Percentiles rank a stretch among this genome's conserved stretches.
Evolutionary conservation across 64 coral and sea anemone genomes (phyloP).

Genomic region (Dendrophyllia cribrosa): DNA sequence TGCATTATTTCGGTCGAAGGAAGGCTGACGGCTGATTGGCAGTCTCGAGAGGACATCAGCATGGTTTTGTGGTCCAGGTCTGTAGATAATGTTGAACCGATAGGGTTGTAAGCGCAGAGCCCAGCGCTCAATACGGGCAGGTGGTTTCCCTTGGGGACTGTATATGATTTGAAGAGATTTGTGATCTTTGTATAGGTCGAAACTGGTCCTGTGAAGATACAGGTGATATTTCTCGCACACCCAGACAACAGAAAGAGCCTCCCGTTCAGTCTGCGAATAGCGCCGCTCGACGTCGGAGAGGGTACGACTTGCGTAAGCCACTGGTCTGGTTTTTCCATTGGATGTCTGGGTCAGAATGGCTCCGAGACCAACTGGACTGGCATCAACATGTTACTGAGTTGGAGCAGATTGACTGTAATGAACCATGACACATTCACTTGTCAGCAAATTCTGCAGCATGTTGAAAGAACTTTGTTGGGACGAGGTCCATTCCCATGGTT

Average conservation of each 20-base stretch:
- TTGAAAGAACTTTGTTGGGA: too few relatives aligned
- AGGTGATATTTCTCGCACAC: neutral
- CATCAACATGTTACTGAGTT: too few relatives aligned
- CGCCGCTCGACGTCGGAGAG: neutral
- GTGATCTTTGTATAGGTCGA: constrained; percentile 3
- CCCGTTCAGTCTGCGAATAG: neutral
- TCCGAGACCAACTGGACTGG: constrained; percentile 4
- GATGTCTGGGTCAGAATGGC: neutral
- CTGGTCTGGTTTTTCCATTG: neutral
- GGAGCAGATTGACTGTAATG: too few relatives aligned
- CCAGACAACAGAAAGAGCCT: constrained; percentile 2
- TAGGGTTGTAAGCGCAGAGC: neutral
- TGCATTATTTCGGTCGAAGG: neutral
- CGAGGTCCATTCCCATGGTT: too few relatives aligned
- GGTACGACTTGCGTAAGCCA: neutral
- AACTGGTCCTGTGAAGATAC: neutral
- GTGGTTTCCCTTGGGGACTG: neutral
- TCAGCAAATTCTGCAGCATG: too few relatives aligned
- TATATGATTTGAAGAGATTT: constrained; percentile 5
- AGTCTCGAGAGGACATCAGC: neutral
- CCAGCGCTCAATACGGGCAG: neutral
- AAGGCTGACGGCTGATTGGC: neutral
- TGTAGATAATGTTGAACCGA: neutral
- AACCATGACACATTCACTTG: too few relatives aligned
- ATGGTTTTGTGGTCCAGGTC: neutral